Conservation (phyloP, 1,140 invertebrate species). For the Drosophila sp. region DNA sequence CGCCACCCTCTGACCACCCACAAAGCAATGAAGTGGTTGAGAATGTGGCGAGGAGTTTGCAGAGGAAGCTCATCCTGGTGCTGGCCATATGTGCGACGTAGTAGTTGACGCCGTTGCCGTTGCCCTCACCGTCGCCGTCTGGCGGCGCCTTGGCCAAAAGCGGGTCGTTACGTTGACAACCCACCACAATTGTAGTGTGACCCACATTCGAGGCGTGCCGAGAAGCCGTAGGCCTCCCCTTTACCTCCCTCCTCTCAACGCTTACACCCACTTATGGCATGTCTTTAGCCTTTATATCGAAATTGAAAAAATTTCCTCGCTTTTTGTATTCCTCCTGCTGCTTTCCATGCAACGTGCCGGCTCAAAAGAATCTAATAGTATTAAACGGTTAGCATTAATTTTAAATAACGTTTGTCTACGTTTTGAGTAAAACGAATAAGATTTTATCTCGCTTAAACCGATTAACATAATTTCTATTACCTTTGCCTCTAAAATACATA, state of each 20-base stretch:
- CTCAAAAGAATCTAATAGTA: slow-evolving; percentile 15
- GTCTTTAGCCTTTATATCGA: slow-evolving; percentile 74
- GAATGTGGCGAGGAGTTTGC: neutral
- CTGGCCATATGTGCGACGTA: slow-evolving; percentile 46
- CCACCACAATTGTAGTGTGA: slow-evolving; percentile 67
- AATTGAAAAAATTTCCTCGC: slow-evolving; percentile 63
- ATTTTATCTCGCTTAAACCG: neutral
- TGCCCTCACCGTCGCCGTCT: slow-evolving; percentile 15
- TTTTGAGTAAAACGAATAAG: neutral
- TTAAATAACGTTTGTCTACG: slow-evolving; percentile 20
- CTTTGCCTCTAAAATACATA: neutral
- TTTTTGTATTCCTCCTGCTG: neutral
- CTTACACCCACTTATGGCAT: slow-evolving; percentile 34
- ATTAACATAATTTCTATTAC: neutral
- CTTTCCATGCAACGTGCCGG: slow-evolving; percentile 60
- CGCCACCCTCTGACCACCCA: neutral
- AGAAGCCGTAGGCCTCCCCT: slow-evolving; percentile 27
- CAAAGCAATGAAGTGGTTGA: neutral
- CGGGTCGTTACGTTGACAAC: slow-evolving; percentile 80
- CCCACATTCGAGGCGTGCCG: slow-evolving; percentile 75
- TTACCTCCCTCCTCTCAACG: neutral
- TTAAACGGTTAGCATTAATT: slow-evolving; percentile 32
- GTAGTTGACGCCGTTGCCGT: neutral
- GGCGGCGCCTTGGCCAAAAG: slow-evolving; percentile 68
- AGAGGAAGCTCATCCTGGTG: slow-evolving; percentile 16